Percentiles rank a stretch among this genome's conserved stretches.
Conservation (phyloP, 2,113 vertebrate species). For the Sceloporus undulatus region DNA sequence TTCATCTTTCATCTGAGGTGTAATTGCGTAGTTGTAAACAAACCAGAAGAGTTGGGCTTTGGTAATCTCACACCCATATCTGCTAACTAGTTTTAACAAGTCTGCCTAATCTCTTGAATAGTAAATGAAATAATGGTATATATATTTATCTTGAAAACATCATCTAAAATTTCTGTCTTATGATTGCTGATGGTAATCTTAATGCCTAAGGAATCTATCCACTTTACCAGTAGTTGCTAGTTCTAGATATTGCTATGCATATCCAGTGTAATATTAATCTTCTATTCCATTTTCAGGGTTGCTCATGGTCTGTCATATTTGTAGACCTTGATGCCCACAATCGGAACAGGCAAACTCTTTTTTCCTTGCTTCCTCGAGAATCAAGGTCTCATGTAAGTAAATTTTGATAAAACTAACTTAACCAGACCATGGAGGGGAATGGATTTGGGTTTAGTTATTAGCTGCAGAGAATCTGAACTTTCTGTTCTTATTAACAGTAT, state of each 20-base stretch:
- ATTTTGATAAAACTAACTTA: background rate
- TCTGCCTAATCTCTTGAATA: constrained; percentile 7
- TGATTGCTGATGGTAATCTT: background rate
- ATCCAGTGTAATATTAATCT: background rate
- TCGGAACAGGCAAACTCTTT: constrained; percentile 94
- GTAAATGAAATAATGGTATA: background rate
- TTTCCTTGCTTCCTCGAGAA: constrained; percentile 93
- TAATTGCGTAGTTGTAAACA: constrained; percentile 20
- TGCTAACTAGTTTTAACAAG: background rate
- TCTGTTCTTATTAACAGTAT: background rate
- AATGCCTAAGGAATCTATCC: background rate
- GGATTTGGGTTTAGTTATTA: background rate
- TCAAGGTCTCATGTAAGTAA: constrained; percentile 95
- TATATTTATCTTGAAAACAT: constrained; percentile 15
- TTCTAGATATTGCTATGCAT: background rate
- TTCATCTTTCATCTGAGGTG: background rate
- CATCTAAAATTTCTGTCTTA: constrained; percentile 21
- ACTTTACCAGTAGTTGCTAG: background rate
- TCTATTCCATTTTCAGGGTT: constrained; percentile 84
- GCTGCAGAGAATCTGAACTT: background rate
- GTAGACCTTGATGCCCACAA: constrained; percentile 99
- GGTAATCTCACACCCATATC: background rate
- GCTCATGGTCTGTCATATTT: constrained; percentile 99
- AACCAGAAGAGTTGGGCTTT: constrained; percentile 10
- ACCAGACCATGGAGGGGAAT: background rate